phyloP scores from a whole-genome alignment of 2,888 invertebrate genomes.

The Gastracanthus pulcherrimus region DNA sequence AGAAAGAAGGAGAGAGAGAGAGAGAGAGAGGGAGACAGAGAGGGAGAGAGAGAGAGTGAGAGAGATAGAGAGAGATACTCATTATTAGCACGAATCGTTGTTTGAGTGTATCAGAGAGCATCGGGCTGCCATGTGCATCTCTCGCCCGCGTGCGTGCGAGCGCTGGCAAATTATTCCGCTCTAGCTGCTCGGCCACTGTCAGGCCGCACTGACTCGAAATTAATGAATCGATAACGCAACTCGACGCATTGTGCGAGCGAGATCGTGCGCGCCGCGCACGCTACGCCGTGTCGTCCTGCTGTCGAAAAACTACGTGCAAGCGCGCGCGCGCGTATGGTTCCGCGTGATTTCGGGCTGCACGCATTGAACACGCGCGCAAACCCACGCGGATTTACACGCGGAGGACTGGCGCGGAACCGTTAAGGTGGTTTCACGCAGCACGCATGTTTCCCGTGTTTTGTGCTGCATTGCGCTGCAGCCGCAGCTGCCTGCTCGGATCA shows the following conservation, averaged over 20 bases:
- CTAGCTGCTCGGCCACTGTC: neutral
- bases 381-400: conserved; percentile 8
- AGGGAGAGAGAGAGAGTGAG: too few relatives aligned
- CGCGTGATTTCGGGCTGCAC: neutral
- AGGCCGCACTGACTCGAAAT: neutral
- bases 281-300: neutral
- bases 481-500: neutral
- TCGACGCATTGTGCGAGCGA: conserved; percentile 20
- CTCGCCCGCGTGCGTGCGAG: neutral
- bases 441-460: neutral
- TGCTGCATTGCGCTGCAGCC: neutral
- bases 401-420: neutral
- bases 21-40: too few relatives aligned
- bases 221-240: conserved; percentile 35
- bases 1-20: too few relatives aligned
- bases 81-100: too few relatives aligned
- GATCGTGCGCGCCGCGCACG: neutral
- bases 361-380: neutral
- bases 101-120: too few relatives aligned
- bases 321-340: neutral
- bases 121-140: too few relatives aligned
- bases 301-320: neutral
- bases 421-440: neutral
- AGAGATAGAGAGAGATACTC: too few relatives aligned
- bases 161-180: conserved; percentile 19